Evolutionary conservation across 2,888 invertebrate genomes (phyloP), one percentile per base, ranked within the genome.

Genomic region (Smittia aterrima): DNA sequence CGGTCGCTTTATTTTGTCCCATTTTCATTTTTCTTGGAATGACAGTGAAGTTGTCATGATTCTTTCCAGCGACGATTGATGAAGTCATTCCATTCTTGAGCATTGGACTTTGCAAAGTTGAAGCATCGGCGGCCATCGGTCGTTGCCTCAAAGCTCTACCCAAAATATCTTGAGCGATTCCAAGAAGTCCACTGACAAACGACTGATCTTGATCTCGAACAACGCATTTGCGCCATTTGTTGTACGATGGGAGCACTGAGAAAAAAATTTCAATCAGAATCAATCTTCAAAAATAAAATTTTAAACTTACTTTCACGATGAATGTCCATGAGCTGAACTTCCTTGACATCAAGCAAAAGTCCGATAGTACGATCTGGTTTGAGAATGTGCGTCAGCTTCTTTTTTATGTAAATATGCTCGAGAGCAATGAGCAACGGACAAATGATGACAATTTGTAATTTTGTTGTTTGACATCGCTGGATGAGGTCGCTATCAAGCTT

Each of bases 181-280:
- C 90, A n/a, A 95, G 84, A 79, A 94, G 91, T 76, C 92, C 92
- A 76, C 92, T 91, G 40, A 93, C 92, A 79, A 93, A 92, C 0
- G 90, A 89, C 72, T 91, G 91, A 81, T 94, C 94, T 80, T 93
- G 92, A 79, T 93, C 93, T 67, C 90, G 89, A 18, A 92, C 90
- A 62, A 86, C 87, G 84, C 92, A 90, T 80, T 92, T 89, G 75
- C 89, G 88, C 94, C 94, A 95, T 79, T 90, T 89, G 75, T 89
- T 87, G 80, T 91, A 93, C 64, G 87, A 87, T 1, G 90, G 87
- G 77, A 92, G 86, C 67, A 89, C 91, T 58, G 22, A 3, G 32
- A 9, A 47, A n/a, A 38, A 4, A 38, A 7, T 38, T 38, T 7
- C 38, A 38, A 38, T 38, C 38, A 38, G 85, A 81, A 27, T 79